Conservation (phyloP, 2,888 invertebrate species). For the Nymphalis urticae region DNA sequence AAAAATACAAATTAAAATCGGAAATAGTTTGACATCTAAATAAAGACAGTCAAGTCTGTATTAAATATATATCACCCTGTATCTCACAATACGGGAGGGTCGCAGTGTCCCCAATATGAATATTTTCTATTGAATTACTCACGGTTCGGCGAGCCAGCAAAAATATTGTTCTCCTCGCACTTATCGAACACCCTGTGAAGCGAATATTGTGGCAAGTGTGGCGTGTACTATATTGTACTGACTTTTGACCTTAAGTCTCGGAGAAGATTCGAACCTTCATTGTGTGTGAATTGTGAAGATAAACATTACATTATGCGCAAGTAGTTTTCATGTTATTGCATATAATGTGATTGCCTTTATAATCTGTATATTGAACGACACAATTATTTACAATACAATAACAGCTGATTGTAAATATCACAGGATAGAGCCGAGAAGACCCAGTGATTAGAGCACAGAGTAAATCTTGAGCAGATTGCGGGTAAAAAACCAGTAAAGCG, state of each 20-base stretch:
- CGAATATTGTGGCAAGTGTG: constrained; percentile 28
- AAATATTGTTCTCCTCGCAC: constrained; percentile 78
- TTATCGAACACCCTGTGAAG: constrained; percentile 55
- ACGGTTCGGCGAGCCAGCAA: constrained; percentile 74
- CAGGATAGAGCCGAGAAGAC: no score
- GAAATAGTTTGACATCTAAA: background rate
- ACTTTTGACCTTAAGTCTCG: constrained; percentile 5
- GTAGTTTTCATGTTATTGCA: background rate
- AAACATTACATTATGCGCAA: background rate
- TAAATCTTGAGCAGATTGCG: no score
- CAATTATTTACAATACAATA: no score
- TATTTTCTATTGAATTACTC: constrained; percentile 81
- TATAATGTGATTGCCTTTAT: background rate
- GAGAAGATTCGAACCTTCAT: constrained; percentile 4
- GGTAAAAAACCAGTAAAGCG: no score
- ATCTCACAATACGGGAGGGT: constrained; percentile 54
- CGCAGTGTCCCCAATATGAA: constrained; percentile 74
- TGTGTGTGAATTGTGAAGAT: background rate
- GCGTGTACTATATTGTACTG: constrained; percentile 9
- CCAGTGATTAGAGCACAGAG: no score
- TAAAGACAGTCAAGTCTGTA: no score
- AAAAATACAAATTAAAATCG: no score
- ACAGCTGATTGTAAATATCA: no score
- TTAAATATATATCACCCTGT: constrained; percentile 45
- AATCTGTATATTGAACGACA: background rate